Base-by-base conservation (phyloP, 2,888 invertebrate species). In the Agriopis aurantiaria region DNA sequence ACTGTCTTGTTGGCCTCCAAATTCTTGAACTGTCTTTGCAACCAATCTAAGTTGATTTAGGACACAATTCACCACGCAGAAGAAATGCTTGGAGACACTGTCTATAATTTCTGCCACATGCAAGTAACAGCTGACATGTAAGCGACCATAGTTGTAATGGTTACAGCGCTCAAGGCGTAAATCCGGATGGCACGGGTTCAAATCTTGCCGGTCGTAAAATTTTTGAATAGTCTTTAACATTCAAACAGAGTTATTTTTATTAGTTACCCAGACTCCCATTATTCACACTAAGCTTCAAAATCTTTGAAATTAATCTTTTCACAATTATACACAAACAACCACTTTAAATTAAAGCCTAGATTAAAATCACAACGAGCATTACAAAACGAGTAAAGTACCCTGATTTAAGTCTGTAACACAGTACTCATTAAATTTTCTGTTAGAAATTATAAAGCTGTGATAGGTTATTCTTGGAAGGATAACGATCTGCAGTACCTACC, bases 361-460 rank as follows among this genome's bases (percentile, higher is more conserved):
- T 71, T 66, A 49, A 63, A 68, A 69, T 45, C 63, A 58, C 65
- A 68, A 57, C 64, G 61, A 72, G 64, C 45, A 51, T 70, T 71
- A 72, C 71, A 69, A 65, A 75, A 69, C 65, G 63, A 71, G 72
- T 63, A 71, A 69, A 75, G 63, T 68, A 48, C 60, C 48, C 46
- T 63, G 72, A 72, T 71, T 72, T 70, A 43, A 52, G 61, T 49
- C 64, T 40, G 62, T 23, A 17, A 53, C 58, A 23, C 8, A 53
- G 52, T 62, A 43, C 58, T 52, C 52, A 58, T 68, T 68, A 52
- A 68, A 59, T 49, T 53, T 64, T 64, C 53, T 58, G 57, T 58
- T 58, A 41, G 46, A 40, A 10, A 58, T n/a, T 52, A 58, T 14
- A 45, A 17, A 41, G 52, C 51, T 57, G 62, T 17, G 56, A 41